Conservation (phyloP, 2,797 vertebrate species). For the Helicolenus hilgendorfi region DNA sequence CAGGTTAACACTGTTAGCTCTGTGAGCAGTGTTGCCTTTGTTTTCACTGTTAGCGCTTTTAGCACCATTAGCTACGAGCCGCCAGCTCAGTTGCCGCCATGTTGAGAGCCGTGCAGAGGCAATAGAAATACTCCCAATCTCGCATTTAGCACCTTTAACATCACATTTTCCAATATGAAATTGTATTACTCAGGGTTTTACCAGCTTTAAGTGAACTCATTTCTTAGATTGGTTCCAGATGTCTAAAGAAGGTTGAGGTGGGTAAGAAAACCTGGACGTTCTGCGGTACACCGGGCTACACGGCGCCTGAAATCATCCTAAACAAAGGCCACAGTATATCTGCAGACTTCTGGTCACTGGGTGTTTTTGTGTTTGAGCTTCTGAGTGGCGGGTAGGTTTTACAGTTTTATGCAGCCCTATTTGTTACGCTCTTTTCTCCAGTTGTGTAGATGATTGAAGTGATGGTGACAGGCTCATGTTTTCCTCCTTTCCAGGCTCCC, state of each 20-base stretch:
- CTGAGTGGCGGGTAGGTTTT: constrained; percentile 85
- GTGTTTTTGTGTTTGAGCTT: constrained; percentile 89
- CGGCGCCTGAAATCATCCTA: constrained; percentile 90
- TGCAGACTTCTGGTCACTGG: constrained; percentile 90
- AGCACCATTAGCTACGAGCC: no score
- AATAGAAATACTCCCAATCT: no score
- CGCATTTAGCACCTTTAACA: no score
- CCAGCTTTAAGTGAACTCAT: not conserved
- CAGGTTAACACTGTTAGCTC: no score
- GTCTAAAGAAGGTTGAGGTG: constrained; percentile 83
- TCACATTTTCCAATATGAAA: not conserved
- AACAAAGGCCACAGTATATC: constrained; percentile 84
- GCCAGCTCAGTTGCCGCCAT: no score
- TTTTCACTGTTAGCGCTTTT: no score
- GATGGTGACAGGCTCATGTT: not conserved
- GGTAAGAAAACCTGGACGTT: constrained; percentile 91
- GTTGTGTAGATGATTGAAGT: not conserved
- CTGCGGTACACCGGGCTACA: constrained; percentile 88
- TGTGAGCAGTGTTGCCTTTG: no score
- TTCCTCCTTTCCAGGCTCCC: constrained; percentile 82
- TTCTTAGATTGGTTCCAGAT: constrained; percentile 86
- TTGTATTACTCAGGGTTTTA: not conserved
- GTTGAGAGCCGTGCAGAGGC: rapidly evolving
- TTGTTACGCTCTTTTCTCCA: constrained; percentile 4
- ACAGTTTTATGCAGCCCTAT: not conserved